These are phyloP conservation scores for Porites lobata DNA, from an alignment of 92 coral and sea anemone species.

Conservation along the genomic window DNA sequence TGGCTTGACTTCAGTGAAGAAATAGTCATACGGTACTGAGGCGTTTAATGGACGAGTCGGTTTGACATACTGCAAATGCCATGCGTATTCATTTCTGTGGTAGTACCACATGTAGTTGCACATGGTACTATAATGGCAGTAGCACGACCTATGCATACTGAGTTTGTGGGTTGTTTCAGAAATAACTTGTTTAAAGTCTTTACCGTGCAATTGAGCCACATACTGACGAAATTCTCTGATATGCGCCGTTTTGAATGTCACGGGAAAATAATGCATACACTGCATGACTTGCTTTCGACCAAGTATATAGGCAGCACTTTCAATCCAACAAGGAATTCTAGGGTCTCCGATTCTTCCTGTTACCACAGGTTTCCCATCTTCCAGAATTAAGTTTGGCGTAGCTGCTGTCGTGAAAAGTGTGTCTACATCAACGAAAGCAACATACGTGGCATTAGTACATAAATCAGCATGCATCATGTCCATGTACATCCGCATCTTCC, in stretches of 20 bases:
- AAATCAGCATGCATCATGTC: too few species aligned
- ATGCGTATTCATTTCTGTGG: not conserved
- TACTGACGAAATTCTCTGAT: too few species aligned
- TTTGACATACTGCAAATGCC: slow-evolving; percentile 13
- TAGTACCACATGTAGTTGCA: too few species aligned
- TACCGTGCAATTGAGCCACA: too few species aligned
- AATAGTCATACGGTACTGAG: too few species aligned
- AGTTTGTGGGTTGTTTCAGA: not conserved
- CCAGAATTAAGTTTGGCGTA: slow-evolving; percentile 1
- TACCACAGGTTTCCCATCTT: not conserved
- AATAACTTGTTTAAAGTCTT: too few species aligned
- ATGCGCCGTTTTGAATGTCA: too few species aligned
- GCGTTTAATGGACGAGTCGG: not conserved
- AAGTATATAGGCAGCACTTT: too few species aligned
- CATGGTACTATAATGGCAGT: not conserved
- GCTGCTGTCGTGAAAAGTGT: slow-evolving; percentile 6
- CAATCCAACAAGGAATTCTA: not conserved
- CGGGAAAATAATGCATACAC: too few species aligned
- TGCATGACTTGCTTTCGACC: too few species aligned
- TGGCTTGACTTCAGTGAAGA: too few species aligned
- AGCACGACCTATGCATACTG: not conserved
- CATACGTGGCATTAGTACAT: too few species aligned
- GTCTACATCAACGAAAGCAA: slow-evolving; percentile 9
- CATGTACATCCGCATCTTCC: not conserved
- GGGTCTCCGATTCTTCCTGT: not conserved